Base-by-base conservation (phyloP, 2,888 invertebrate species). In the Lasioglossum marginatum region DNA sequence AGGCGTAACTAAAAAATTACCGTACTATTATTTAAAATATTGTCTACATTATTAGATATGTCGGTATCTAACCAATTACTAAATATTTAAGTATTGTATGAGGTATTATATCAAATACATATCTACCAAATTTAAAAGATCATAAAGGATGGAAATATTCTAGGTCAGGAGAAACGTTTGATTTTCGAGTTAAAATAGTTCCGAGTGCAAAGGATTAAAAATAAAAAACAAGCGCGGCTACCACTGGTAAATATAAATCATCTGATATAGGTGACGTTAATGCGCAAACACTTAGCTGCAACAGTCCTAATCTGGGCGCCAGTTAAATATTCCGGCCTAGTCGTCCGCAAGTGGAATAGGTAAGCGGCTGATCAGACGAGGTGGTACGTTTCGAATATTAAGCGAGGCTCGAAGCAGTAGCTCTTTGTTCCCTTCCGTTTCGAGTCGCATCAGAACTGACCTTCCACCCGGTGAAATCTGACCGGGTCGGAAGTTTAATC, bases 271-370 rank as follows among this genome's bases (percentile, higher is more conserved):
- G 23, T 52, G 23, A 23, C 23, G 52, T 52, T 23, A 3, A 3
- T 8, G 52, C 23, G 2, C 10, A 23, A n/a, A 52, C 10, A 23
- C 19, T n/a, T 23, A 52, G 23, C 52, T 10, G 23, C 10, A 23
- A 52, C 52, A 52, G 52, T n/a, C 10, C 52, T 23, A 52, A 52
- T 23, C 19, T 6, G 19, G 19, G 1, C 19, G 52, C 4, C 52
- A 2, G 52, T 23, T 52, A 52, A 52, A 52, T 52, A 52, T 23
- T 23, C 52, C 23, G 10, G 52, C 52, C 23, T 52, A 3, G 52
- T n/a, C 23, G 52, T 52, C 66, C 66, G 66, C 34, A 31, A 34
- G 66, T 66, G 34, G 66, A 66, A 66, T 34, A 66, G 66, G 66
- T 31, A 34, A 31, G 34, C 34, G 34, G 31, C 34, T 66, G 66